Percentiles rank a stretch among this genome's conserved stretches.
Conservation (phyloP, 2,888 invertebrate species). For the Griposia aprilina region DNA sequence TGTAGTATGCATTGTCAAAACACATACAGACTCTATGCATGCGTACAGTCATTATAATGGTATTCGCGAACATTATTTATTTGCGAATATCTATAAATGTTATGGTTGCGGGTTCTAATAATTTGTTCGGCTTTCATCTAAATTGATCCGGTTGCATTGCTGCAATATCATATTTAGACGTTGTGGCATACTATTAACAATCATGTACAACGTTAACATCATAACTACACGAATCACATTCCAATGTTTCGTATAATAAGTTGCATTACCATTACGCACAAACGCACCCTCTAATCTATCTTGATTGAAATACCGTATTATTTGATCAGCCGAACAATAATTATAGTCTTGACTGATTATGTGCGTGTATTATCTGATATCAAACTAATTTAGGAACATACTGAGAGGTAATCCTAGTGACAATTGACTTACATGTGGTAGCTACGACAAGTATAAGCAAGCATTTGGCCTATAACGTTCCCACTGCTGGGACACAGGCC, state of each 20-base stretch:
- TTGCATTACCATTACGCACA: not conserved
- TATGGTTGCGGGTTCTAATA: not conserved
- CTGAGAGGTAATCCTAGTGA: not conserved
- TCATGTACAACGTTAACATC: not conserved
- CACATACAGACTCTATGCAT: not conserved
- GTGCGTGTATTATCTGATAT: not conserved
- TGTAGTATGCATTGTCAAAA: not conserved
- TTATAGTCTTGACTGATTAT: not conserved
- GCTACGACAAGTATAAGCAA: not conserved
- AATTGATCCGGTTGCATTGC: not conserved
- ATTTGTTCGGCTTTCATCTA: not conserved
- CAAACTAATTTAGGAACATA: slow-evolving; percentile 12
- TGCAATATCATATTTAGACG: not conserved
- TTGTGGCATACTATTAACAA: not conserved
- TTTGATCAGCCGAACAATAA: not conserved
- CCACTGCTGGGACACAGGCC: too few species aligned
- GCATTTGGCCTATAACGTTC: too few species aligned
- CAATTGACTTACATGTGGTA: not conserved
- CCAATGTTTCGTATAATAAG: not conserved
- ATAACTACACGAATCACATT: slow-evolving; percentile 4
- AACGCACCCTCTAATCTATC: slow-evolving; percentile 10
- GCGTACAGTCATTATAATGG: not conserved
- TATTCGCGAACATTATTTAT: not conserved
- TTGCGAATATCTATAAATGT: not conserved
- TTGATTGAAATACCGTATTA: slow-evolving; percentile 1